Evolutionary conservation across 2,888 invertebrate genomes (phyloP).

Genomic region (Operophtera brumata): DNA sequence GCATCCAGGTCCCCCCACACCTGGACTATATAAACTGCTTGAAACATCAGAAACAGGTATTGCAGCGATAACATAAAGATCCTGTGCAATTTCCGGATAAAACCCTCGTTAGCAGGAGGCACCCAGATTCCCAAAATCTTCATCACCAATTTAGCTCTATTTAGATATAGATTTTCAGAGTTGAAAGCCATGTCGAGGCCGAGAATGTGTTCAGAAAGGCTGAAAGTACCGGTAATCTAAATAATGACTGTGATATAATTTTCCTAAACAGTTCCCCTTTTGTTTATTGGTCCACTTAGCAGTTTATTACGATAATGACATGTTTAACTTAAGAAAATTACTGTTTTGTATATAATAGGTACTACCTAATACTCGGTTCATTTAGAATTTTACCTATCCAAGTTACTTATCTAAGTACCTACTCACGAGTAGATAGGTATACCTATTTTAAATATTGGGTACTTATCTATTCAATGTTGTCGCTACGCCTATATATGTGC

Average conservation of each 20-base stretch:
- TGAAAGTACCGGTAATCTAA: background rate
- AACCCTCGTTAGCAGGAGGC: conserved; percentile 44
- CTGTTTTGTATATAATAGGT: conserved; percentile 3
- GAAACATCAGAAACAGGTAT: conserved; percentile 63
- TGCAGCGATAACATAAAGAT: conserved; percentile 58
- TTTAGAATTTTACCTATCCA: conserved; percentile 1
- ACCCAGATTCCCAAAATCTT: conserved; percentile 67
- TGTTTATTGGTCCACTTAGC: conserved; percentile 7
- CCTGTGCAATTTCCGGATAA: conserved; percentile 44
- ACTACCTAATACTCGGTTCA: background rate
- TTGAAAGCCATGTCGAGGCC: conserved; percentile 22
- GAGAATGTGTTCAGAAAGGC: background rate
- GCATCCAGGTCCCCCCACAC: conserved; percentile 70
- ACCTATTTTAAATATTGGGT: too few relatives aligned
- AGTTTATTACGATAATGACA: conserved; percentile 4
- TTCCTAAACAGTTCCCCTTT: background rate
- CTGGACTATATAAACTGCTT: conserved; percentile 60
- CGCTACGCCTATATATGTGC: too few relatives aligned
- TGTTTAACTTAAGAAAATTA: conserved; percentile 2
- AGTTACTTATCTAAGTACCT: background rate
- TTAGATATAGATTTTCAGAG: conserved; percentile 57
- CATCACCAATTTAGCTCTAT: conserved; percentile 67
- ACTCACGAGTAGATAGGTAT: background rate
- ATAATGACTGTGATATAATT: conserved; percentile 4
- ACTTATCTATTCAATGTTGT: too few relatives aligned